Base-by-base conservation (phyloP, 2,888 invertebrate species). In the Mythimna ferrago region DNA sequence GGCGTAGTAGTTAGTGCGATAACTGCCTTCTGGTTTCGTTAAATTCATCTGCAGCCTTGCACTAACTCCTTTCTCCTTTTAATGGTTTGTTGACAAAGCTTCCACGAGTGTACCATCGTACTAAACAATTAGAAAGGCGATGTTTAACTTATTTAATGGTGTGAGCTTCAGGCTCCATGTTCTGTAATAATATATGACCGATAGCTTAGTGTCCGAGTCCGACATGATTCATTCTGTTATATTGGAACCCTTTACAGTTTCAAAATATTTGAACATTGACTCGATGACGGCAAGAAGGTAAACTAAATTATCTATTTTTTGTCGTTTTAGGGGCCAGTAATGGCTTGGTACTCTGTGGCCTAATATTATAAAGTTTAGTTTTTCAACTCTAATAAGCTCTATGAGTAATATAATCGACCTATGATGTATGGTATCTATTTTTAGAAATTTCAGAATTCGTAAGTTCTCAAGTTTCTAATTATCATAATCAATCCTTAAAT, bases 41-140 rank as follows among this genome's bases (percentile, higher is more conserved):
- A 5, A 54, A 14, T 58, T 79, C 35, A 51, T 67, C 54, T 58
- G 53, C 38, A 71, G 64, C 11, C 61, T 32, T 56, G 54, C 35
- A 26, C n/a, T 6, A 44, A 65, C 64, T 82, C 80, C 66, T 79
- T 82, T 82, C 71, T 67, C 75, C 68, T 70, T 41, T 61, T 67
- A 79, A 79, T 75, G 75, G 51, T 75, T 79, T 81, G 80, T 79
- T 74, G 83, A 82, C 83, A 79, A 79, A 62, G 44, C 57, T 35
- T 70, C 41, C 35, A 66, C 54, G 32, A 57, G 82, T 58, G 66
- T 66, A 70, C 66, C 64, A 78, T 58, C 57, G 26, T 54, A 68
- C 79, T 71, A 41, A 82, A 71, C 67, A 81, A 82, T 82, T 82
- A 75, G 83, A 79, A 82, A 81, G 74, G 65, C 70, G 48, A n/a